Evolutionary conservation across 2,888 invertebrate species (phyloP), one percentile per base, ranked within the genome.

Genomic region (Ormyrus thymus): DNA sequence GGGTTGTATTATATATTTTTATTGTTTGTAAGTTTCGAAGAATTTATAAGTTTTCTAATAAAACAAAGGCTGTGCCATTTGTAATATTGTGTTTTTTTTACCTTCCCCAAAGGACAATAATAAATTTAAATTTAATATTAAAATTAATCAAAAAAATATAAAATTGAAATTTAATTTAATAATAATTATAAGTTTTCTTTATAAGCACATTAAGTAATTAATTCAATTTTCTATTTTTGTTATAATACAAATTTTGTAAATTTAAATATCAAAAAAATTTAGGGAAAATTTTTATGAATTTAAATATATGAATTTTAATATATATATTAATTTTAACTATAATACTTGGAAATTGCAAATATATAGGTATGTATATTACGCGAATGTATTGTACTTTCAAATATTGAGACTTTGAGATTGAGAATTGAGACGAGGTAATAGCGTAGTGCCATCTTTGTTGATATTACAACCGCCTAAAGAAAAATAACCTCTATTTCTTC

Each of bases 41-140:
- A 77, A 81, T 81, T 79, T 77, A 79, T 77, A 77, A 58, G 9
- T 68, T 78, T 81, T 13, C 29, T 79, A 81, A 77, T 78, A 79
- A 81, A 81, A 71, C n/a, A 69, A 59, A 43, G 79, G 79, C 79
- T 77, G 79, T 77, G 81, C 81, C 79, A 77, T 69, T 64, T 7
- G 45, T n/a, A 65, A 55, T 6, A 55, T 6, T 66, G 15, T 64
- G 5, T 66, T 15, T 65, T 65, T 43, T 53, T 51, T 56, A 29
- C 29, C 29, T 29, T 29, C 29, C 29, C 29, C 29, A 29, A 29
- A 29, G 29, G 29, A 29, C 29, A 29, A 29, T 0, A 29, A 29
- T 4, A 29, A 29, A 29, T 29, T 29, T 29, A 3, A 29, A 29
- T 29, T 29, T 29, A 29, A 29, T 29, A 29, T 29, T 29, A 29